Base-by-base conservation (phyloP, 2,113 vertebrate genomes). In the Phalacrocorax brasilianus region DNA sequence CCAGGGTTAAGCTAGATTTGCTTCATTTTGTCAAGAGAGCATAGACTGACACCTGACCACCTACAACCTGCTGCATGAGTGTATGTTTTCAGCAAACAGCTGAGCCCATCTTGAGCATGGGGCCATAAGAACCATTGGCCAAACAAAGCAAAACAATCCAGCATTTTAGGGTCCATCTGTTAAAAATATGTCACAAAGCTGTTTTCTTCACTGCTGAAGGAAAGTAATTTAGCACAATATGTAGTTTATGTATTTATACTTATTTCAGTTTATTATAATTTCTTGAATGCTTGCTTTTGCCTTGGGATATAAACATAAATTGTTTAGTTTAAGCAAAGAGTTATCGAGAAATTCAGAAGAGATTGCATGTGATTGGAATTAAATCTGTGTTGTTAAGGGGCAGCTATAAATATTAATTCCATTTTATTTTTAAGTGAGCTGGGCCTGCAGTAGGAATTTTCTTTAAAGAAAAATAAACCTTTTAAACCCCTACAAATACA, bases 381-480 rank as follows among this genome's bases (percentile, higher is more conserved):
- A 93, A 93, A 83, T 74, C 38, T 92, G 11, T 74, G 30, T 62
- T 94, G 35, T 93, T 91, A 85, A 92, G 81, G 30, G 83, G 38
- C 27, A 89, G 32, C 65, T 90, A 85, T 79, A 90, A 91, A 86
- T 96, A 97, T 81, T 89, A 93, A 91, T 96, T 96, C 9, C 6
- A 32, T 74, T 95, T 95, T 66, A 85, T 79, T 92, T 93, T 90
- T 77, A 65, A 68, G 71, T 89, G 55, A 77, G 7, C 15, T 85
- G 17, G 30, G 21, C 20, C 11, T 50, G 32, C 68, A 85, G 18
- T 84, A 75, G 85, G 38, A 76, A 28, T 73, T 95, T 74, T 74
- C 23, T 91, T 95, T 85, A 63, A 90, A 91, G 30, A 61, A 28
- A 68, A 78, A 58, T 63, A 85, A 88, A 45, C 55, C 27, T 94